Conservation (phyloP, 2,888 invertebrate genomes). For the Clusia tigrina region DNA sequence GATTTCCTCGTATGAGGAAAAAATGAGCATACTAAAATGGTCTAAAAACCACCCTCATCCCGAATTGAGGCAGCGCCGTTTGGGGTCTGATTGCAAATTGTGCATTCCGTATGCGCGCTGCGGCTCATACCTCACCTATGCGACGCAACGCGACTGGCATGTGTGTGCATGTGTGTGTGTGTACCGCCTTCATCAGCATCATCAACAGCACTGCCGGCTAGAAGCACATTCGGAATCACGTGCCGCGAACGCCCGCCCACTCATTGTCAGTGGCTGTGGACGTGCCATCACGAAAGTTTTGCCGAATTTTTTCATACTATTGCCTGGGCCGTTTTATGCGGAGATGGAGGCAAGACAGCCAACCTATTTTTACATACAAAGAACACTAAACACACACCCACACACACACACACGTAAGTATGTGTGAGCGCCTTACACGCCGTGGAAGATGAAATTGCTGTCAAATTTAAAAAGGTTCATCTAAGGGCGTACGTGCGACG, state of each 20-base stretch:
- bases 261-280: slow-evolving; percentile 7
- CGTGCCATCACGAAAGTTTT: slow-evolving; percentile 2
- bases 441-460: slow-evolving; percentile 6
- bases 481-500: neutral
- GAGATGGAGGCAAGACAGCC: neutral
- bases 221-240: too few relatives aligned
- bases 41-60: neutral
- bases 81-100: slow-evolving; percentile 5
- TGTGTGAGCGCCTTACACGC: neutral
- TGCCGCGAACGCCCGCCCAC: neutral
- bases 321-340: too few relatives aligned
- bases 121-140: neutral
- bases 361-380: slow-evolving; percentile 1
- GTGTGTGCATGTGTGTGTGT: neutral
- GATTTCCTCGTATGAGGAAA: neutral
- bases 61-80: neutral
- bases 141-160: neutral
- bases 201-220: neutral
- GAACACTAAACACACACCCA: neutral
- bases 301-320: too few relatives aligned
- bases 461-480: slow-evolving; percentile 2
- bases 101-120: neutral
- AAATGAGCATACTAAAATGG: neutral
- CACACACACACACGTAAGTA: neutral
- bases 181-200: neutral